These are phyloP conservation scores for Phenganax stokvisi DNA, from an alignment of 92 coral and sea anemone genomes.

Conservation along the genomic window DNA sequence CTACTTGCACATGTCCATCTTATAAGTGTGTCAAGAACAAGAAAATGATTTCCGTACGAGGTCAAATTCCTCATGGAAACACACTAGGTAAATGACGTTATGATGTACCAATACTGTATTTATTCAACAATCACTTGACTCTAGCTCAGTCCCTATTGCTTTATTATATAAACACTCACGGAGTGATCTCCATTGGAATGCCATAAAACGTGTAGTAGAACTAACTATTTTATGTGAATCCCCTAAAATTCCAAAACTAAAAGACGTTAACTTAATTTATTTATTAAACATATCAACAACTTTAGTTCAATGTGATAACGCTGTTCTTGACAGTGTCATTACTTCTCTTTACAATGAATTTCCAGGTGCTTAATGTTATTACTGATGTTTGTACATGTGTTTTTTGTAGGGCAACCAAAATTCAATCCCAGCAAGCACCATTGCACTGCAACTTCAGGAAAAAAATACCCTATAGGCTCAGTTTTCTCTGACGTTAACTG, in stretches of 20 bases:
- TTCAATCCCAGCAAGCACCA: conserved; percentile 1
- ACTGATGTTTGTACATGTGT: background rate
- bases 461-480: background rate
- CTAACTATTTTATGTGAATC: too few species aligned
- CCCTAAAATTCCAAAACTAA: too few species aligned
- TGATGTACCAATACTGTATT: too few species aligned
- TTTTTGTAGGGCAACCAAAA: background rate
- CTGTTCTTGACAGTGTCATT: background rate
- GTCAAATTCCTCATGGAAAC: background rate
- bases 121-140: too few species aligned
- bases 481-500: conserved; percentile 27
- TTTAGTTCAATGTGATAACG: too few species aligned
- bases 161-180: too few species aligned
- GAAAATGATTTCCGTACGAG: background rate
- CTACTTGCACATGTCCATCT: conserved; percentile 15
- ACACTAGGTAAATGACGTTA: background rate
- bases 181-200: too few species aligned
- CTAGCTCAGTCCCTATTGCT: too few species aligned
- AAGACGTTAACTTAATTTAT: too few species aligned
- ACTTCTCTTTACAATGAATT: background rate
- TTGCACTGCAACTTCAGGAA: conserved; percentile 17
- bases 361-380: background rate
- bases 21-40: conserved; percentile 11
- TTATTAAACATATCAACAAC: too few species aligned
- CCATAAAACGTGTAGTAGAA: too few species aligned